phyloP scores from a whole-genome alignment of 2,888 invertebrate species.

The Calliphora vomitoria region DNA sequence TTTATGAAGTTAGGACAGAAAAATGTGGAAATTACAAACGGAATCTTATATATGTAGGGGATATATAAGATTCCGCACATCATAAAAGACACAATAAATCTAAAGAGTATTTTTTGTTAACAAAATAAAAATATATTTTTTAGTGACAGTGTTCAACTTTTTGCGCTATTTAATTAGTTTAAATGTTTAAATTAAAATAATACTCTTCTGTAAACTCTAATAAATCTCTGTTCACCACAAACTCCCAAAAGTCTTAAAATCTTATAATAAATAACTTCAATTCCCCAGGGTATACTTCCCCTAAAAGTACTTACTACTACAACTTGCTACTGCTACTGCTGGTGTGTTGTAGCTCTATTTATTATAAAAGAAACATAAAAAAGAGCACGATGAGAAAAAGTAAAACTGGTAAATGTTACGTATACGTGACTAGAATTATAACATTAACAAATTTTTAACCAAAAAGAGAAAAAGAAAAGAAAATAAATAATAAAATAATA shows the following conservation, averaged over 20 bases:
- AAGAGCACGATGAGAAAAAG: neutral
- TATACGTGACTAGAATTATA: slow-evolving; percentile 62
- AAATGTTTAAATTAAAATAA: too few species aligned
- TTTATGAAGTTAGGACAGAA: too few species aligned
- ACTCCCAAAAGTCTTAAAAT: neutral
- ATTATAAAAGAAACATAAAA: slow-evolving; percentile 1
- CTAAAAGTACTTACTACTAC: neutral
- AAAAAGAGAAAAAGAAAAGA: neutral
- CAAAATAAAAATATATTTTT: too few species aligned
- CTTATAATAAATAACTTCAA: neutral
- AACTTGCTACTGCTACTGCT: neutral
- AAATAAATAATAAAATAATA: neutral
- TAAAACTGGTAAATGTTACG: slow-evolving; percentile 49
- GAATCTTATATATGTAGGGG: too few species aligned
- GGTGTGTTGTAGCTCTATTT: neutral
- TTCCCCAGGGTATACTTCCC: neutral
- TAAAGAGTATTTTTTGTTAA: too few species aligned
- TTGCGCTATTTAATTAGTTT: too few species aligned
- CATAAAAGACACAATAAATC: too few species aligned
- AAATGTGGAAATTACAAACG: too few species aligned
- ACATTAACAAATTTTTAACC: slow-evolving; percentile 38
- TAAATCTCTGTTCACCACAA: neutral
- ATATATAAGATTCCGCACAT: too few species aligned
- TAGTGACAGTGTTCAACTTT: too few species aligned
- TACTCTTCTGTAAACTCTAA: too few species aligned